Base-by-base conservation (phyloP, 2,888 invertebrate genomes). In the Gryllus longicercus region DNA sequence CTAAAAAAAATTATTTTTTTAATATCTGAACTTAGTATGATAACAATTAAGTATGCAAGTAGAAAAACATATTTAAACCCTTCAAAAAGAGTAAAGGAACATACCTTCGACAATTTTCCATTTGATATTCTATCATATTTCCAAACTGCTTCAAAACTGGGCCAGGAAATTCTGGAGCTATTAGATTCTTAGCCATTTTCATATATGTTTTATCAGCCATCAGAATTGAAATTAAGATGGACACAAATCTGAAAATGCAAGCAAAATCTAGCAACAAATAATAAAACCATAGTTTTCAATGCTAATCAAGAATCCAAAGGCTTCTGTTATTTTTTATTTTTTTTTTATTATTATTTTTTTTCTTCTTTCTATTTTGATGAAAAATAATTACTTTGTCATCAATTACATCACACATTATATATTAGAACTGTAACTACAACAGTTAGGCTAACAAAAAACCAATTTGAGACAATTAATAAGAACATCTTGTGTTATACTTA, bases 161-260 rank as follows among this genome's bases (percentile, higher is more conserved):
- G 2, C 93, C 93, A 77, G 92, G 91, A 83, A 91, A 91, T 84
- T 92, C 91, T 11, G 90, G 86, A 50, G 88, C 88, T 50, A 94
- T 91, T 82, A 94, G 88, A 85, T 91, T 93, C 85, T 94, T 94
- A 0, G 94, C 94, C 88, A 93, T 90, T 84, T 93, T 93, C 83
- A 93, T 88, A 84, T 94, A 94, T 0, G 93, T 92, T 83, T 91
- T 89, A 87, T 95, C 94, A 23, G 93, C 93, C 83, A 89, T 89
- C n/a, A 94, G 85, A 23, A 94, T 84, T 0, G 88, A 85, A 50
- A 88, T 86, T n/a, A 93, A 84, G 21, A 92, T 85, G 25, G 86
- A 86, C 83, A 89, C 87, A 83, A 93, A 92, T 83, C 90, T 91
- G 82, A 8, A 85, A 84, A 81, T 11, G 51, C 38, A 38, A 63